These are phyloP conservation scores for Drosophila pegasa DNA, from an alignment of 2,888 invertebrate genomes.

Conservation along the genomic window DNA sequence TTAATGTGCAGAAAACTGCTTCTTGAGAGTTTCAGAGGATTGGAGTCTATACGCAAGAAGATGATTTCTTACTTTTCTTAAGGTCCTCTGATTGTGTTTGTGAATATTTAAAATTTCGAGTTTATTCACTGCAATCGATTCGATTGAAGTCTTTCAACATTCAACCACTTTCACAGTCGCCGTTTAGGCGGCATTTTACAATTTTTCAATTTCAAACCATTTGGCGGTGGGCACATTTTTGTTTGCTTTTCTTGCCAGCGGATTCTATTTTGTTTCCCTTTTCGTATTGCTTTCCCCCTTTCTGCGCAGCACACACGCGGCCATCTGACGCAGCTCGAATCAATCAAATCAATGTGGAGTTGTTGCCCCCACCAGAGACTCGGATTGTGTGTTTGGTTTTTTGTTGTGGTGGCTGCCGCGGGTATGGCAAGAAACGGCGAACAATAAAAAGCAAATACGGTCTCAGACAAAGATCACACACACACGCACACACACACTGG, in stretches of 20 bases:
- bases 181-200: conserved; percentile 14
- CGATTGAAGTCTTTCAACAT: conserved; percentile 15
- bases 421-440: conserved; percentile 68
- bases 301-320: conserved; percentile 37
- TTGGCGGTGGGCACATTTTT: conserved; percentile 50
- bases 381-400: conserved; percentile 42
- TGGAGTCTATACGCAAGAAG: no score
- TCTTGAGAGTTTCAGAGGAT: no score
- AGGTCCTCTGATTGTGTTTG: no score
- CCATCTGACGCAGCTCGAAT: conserved; percentile 77
- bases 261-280: conserved; percentile 17
- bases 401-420: conserved; percentile 47
- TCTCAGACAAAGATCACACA: conserved; percentile 65
- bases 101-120: background rate
- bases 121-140: conserved; percentile 16
- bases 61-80: no score
- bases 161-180: conserved; percentile 23
- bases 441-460: conserved; percentile 74
- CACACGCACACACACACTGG: conserved; percentile 18
- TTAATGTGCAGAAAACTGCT: no score
- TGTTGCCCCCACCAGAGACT: conserved; percentile 46
- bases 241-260: conserved; percentile 61
- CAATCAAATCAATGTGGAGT: conserved; percentile 78
- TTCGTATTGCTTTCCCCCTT: background rate
- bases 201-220: conserved; percentile 63